Conservation (phyloP, 2,797 vertebrate species). For the Menidia menidia region DNA sequence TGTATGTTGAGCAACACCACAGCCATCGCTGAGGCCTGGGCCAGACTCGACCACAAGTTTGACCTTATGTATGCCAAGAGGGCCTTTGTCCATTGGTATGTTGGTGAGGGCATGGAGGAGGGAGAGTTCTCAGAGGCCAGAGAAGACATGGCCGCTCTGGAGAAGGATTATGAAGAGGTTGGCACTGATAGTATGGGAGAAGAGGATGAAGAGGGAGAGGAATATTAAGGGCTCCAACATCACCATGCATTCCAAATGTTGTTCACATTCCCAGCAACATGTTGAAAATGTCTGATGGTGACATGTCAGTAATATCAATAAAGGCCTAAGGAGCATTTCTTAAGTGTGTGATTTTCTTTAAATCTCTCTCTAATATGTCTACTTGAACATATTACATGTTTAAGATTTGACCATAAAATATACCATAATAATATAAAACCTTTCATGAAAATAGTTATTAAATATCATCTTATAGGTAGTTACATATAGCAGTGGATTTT, state of each 20-base stretch:
- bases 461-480: no score
- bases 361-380: constrained; percentile 1
- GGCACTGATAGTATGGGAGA: constrained; percentile 33
- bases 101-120: constrained; percentile 74
- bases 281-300: constrained; percentile 43
- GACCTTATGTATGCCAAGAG: constrained; percentile 97
- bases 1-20: constrained; percentile 98
- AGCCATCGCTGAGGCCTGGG: constrained; percentile 94
- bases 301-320: constrained; percentile 67
- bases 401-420: no score
- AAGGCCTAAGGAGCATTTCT: constrained; percentile 34
- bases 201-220: constrained; percentile 77
- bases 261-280: constrained; percentile 54
- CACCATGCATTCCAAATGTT: constrained; percentile 56
- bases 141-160: constrained; percentile 50
- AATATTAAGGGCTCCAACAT: constrained; percentile 72
- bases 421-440: no score
- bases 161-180: constrained; percentile 11
- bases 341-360: background rate
- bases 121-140: constrained; percentile 72
- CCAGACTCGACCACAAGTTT: constrained; percentile 93
- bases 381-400: no score
- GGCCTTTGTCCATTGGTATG: constrained; percentile 97
- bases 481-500: no score
- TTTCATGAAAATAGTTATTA: no score